Evolutionary conservation across 2,888 invertebrate genomes (phyloP), one percentile per base, ranked within the genome.

Genomic region (Lottia scabra): DNA sequence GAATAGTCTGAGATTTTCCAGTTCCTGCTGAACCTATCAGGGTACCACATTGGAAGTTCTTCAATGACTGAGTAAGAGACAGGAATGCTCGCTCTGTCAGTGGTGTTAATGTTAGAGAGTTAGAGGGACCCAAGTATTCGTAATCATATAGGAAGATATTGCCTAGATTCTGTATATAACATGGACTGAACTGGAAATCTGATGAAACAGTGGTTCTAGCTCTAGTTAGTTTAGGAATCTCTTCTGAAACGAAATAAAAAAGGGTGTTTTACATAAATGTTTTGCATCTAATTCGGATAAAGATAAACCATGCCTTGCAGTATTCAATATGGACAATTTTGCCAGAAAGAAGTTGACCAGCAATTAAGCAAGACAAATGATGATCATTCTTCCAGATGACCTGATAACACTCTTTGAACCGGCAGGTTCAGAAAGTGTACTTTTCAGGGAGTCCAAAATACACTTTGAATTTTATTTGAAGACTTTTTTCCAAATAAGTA

Each of bases 1-100:
- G 80, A 64, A 88, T 75, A 43, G 88, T 88, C 68, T 86, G 87
- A 15, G 87, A 83, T 71, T 88, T 89, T 1, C 89, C 89, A 8
- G 85, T 84, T 13, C 85, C 84, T 19, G 84, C 74, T 1, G 86
- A 85, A 19, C 89, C 88, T n/a, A 87, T 79, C 70, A 89, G 78
- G 0, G 87, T 84, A 5, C 86, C 85, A 80, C 87, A 86, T 66
- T 87, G 84, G 78, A 86, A 88, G 70, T 83, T 82, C 75, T 83
- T 85, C 56, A 88, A 72, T 6, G 88, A 83, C 79, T 84, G 85
- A 8, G 86, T 85, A 19, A 89, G 82, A 16, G 85, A 84, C 69
- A 88, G 78, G 71, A 85, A 84, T 45, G 87, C 87, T 48, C 88
- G 76, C 69, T 89, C 87, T 10, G 88, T 88, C 16, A 88, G 83